These are phyloP conservation scores for Hydractinia symbiolongicarpus DNA, from an alignment of 30 jellyfish, hydroid and myxozoan species.

Conservation along the genomic window DNA sequence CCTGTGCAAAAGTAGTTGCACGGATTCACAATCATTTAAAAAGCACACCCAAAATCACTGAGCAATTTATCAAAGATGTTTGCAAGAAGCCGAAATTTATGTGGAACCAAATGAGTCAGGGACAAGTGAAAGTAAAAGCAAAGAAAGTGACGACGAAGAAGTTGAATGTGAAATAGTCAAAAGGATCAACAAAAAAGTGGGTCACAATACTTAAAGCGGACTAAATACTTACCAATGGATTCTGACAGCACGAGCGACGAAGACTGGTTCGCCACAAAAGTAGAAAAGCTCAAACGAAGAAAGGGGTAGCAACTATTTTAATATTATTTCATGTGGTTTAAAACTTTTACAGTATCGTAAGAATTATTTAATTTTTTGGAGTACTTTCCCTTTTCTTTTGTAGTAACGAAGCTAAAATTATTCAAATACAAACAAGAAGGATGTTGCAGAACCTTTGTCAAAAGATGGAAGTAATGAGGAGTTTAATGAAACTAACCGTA, in stretches of 20 bases:
- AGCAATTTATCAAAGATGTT: not conserved
- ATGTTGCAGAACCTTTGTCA: too few relatives aligned
- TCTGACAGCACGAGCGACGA: not conserved
- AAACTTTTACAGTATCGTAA: too few relatives aligned
- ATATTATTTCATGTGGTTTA: not conserved
- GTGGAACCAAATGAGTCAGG: not conserved
- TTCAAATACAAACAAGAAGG: too few relatives aligned
- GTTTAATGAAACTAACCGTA: too few relatives aligned
- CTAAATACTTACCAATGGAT: not conserved
- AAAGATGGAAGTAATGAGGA: too few relatives aligned
- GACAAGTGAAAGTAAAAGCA: not conserved
- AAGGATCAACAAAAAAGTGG: not conserved
- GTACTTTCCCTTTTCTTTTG: too few relatives aligned
- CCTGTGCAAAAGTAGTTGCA: not conserved
- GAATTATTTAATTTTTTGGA: too few relatives aligned
- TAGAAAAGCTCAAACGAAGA: too few relatives aligned
- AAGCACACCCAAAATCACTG: not conserved
- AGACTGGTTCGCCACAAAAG: not conserved
- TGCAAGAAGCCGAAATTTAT: not conserved
- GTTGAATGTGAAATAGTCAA: not conserved
- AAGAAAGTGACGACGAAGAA: not conserved
- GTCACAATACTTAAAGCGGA: not conserved
- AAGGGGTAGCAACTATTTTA: not conserved
- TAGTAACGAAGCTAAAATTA: too few relatives aligned
- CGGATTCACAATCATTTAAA: conserved; percentile 2